These are phyloP conservation scores for Strigops habroptila DNA, from an alignment of 2,113 vertebrate genomes.

Conservation along the genomic window DNA sequence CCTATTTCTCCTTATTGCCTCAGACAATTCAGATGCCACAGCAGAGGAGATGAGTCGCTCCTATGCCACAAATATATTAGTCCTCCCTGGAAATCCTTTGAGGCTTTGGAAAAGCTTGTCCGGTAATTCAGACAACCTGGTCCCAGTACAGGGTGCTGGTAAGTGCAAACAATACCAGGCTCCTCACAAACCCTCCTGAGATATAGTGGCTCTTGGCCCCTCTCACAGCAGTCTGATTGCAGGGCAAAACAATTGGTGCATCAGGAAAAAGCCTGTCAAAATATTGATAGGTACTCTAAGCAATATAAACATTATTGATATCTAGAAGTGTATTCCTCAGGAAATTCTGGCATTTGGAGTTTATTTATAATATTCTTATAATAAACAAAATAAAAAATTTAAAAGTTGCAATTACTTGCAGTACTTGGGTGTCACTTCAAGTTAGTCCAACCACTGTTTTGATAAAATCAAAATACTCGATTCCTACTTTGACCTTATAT, in stretches of 20 bases:
- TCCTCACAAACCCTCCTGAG: background rate
- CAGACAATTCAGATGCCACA: background rate
- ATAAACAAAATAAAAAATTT: background rate
- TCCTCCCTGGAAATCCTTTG: background rate
- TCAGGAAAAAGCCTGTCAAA: background rate
- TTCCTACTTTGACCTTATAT: background rate
- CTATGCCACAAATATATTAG: background rate
- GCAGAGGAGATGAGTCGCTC: background rate
- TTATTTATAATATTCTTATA: background rate
- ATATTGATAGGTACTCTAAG: background rate
- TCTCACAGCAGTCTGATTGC: rapidly evolving
- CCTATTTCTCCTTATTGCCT: background rate
- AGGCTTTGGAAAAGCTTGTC: background rate
- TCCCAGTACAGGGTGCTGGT: background rate
- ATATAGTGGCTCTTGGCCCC: background rate
- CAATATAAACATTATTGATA: background rate
- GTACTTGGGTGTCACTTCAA: background rate
- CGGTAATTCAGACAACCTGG: background rate
- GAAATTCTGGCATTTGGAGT: background rate
- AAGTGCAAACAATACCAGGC: background rate
- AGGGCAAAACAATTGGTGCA: background rate
- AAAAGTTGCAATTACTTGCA: background rate
- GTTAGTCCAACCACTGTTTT: background rate
- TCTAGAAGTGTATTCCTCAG: background rate
- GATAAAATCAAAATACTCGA: background rate